Conservation (phyloP, 2,797 vertebrate species). For the Psittacula derbiana region DNA sequence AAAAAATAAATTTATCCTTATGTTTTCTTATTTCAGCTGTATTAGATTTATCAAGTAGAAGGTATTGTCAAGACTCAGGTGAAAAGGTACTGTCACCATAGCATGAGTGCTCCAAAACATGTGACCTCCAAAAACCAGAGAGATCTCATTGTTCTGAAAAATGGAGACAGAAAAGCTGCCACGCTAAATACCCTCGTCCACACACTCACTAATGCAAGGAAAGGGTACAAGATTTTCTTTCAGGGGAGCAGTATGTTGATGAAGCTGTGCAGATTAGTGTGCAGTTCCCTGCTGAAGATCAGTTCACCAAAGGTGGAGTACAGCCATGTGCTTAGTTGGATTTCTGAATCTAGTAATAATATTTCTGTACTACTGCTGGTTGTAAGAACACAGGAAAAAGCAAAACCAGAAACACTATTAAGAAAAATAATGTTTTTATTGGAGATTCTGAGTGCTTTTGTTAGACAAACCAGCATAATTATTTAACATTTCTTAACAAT, state of each 20-base stretch:
- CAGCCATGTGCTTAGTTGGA: background rate
- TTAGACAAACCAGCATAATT: background rate
- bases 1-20: background rate
- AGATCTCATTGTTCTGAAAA: accelerated
- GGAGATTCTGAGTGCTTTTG: background rate
- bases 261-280: background rate
- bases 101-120: background rate
- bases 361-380: background rate
- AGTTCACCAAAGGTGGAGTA: background rate
- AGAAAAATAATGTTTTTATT: background rate
- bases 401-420: background rate
- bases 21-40: background rate
- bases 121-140: background rate
- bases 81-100: background rate
- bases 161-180: background rate
- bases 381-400: background rate
- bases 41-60: background rate
- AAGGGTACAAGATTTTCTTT: background rate
- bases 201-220: background rate
- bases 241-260: background rate
- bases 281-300: background rate
- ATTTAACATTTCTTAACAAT: background rate
- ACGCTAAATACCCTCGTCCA: background rate
- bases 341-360: background rate
- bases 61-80: background rate